Evolutionary conservation across 2,797 vertebrate species (phyloP).

Genomic region (Pyrocephalus nanus): DNA sequence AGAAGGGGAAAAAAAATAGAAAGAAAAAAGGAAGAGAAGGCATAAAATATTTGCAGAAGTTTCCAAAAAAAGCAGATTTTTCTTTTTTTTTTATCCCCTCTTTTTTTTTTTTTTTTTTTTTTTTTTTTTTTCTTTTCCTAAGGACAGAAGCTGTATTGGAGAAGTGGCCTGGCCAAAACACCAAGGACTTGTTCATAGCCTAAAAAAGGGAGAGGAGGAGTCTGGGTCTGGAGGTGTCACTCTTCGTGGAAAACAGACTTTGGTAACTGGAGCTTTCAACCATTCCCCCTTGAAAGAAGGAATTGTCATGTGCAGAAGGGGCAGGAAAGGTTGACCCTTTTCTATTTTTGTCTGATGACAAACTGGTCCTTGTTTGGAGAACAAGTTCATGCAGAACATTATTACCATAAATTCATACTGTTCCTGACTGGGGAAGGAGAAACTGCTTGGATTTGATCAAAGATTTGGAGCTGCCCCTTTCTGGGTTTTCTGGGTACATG

Average conservation of each 20-base stretch:
- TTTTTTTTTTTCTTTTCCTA: neutral
- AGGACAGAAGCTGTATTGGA: conserved; percentile 47
- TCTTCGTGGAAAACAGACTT: conserved; percentile 29
- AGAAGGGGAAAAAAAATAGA: neutral
- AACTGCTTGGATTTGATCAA: neutral
- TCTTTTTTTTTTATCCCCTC: too few relatives aligned
- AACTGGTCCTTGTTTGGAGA: conserved; percentile 68
- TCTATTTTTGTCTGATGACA: conserved; percentile 69
- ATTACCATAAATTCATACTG: conserved; percentile 43
- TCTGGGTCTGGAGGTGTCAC: conserved; percentile 21
- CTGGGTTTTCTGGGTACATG: neutral
- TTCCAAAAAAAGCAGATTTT: conserved; percentile 18
- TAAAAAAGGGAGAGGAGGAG: conserved; percentile 36
- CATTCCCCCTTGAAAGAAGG: conserved; percentile 55
- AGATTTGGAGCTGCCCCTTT: neutral
- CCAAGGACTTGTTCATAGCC: conserved; percentile 33
- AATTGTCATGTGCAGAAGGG: conserved; percentile 42
- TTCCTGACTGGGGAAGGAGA: conserved; percentile 12
- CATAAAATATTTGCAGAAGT: conserved; percentile 72
- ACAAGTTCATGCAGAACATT: conserved; percentile 23
- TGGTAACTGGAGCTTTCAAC: conserved; percentile 15
- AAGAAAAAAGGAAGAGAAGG: conserved; percentile 26
- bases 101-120: too few relatives aligned
- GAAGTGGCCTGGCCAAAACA: conserved; percentile 8
- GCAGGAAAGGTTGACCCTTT: conserved; percentile 62